Conservation (phyloP, 2,113 vertebrate species). For the Mesocricetus auratus region DNA sequence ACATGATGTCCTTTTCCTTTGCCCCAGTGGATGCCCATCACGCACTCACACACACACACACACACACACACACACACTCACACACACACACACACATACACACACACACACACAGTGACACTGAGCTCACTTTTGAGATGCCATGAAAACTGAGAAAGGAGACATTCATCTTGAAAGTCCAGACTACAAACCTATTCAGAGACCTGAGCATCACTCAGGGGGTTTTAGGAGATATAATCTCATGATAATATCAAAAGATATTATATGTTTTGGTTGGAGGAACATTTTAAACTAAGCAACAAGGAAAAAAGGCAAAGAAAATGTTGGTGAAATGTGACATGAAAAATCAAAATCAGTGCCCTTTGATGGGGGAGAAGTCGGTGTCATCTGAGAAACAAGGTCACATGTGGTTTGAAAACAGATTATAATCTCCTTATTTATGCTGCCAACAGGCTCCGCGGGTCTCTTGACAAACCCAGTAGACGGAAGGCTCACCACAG, state of each 20-base stretch:
- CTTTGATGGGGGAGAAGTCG: constrained; percentile 24
- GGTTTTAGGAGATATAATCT: constrained; percentile 42
- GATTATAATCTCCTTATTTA: constrained; percentile 49
- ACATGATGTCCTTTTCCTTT: not conserved
- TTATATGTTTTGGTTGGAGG: constrained; percentile 28
- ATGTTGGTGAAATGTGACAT: constrained; percentile 32
- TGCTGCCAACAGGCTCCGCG: not conserved
- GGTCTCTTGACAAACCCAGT: not conserved
- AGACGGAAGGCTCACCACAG: not conserved
- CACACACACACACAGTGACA: not conserved
- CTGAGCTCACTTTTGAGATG: not conserved
- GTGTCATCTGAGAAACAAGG: constrained; percentile 58
- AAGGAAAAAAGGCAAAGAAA: constrained; percentile 54
- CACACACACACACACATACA: not conserved
- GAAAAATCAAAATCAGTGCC: constrained; percentile 59
- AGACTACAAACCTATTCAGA: not conserved
- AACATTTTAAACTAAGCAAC: constrained; percentile 11
- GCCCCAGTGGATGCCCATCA: not conserved
- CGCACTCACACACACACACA: not conserved
- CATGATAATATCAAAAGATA: constrained; percentile 16
- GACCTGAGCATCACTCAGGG: not conserved
- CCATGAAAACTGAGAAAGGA: not conserved
- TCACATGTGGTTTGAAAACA: constrained; percentile 24
- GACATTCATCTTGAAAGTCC: not conserved
- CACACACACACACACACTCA: not conserved